Evolutionary conservation across 2,113 vertebrate genomes (phyloP).

Genomic region (Mola mola): DNA sequence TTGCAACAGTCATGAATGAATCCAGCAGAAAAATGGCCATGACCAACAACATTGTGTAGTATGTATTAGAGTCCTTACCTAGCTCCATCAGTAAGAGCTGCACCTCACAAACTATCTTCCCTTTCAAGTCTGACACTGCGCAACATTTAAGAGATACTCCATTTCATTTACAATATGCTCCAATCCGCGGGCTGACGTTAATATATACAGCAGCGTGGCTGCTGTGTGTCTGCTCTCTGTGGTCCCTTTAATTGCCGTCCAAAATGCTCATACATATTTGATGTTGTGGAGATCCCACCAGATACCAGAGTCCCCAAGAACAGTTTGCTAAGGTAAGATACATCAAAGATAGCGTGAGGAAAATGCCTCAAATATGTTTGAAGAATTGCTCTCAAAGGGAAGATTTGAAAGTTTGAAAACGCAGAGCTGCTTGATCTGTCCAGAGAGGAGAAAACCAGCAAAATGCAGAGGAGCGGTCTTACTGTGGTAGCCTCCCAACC

Average conservation of each 20-base stretch:
- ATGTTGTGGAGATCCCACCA: slow-evolving; percentile 54
- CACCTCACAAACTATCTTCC: slow-evolving; percentile 11
- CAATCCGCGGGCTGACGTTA: slow-evolving; percentile 24
- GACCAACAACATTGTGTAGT: too few relatives aligned
- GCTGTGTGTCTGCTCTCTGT: slow-evolving; percentile 19
- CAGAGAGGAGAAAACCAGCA: slow-evolving; percentile 2
- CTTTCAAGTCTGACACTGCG: slow-evolving; percentile 5
- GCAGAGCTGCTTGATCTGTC: slow-evolving; percentile 53
- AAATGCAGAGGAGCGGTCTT: slow-evolving; percentile 17
- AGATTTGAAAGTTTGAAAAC: slow-evolving; percentile 56
- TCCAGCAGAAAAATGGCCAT: too few relatives aligned
- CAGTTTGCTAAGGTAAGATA: slow-evolving; percentile 47
- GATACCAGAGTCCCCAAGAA: slow-evolving; percentile 52
- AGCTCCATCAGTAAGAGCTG: too few relatives aligned
- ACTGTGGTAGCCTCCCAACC: slow-evolving; percentile 17
- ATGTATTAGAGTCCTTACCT: too few relatives aligned
- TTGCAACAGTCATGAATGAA: too few relatives aligned
- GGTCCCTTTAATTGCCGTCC: slow-evolving; percentile 61
- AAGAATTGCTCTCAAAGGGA: slow-evolving; percentile 59
- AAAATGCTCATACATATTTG: slow-evolving; percentile 66
- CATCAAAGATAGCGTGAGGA: slow-evolving; percentile 62
- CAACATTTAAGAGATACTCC: slow-evolving; percentile 9
- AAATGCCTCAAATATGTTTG: slow-evolving; percentile 60
- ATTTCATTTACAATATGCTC: slow-evolving; percentile 18
- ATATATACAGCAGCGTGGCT: slow-evolving; percentile 24